Conservation (phyloP, 2,797 vertebrate species). For the Tinamus major region DNA sequence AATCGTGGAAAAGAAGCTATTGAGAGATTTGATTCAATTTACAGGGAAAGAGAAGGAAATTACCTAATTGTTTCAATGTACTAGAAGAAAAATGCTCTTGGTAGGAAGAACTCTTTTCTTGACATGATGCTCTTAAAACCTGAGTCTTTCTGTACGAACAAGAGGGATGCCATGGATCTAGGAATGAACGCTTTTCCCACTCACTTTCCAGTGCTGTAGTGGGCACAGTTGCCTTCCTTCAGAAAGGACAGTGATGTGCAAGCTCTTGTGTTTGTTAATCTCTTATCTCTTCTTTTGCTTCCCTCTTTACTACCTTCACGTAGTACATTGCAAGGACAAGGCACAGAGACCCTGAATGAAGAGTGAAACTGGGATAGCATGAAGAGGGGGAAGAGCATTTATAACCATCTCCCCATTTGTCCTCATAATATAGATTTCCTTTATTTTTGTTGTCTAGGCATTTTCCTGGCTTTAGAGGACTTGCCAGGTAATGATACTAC, state of each 20-base stretch:
- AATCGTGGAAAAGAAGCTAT: slow-evolving; percentile 27
- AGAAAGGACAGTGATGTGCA: background rate
- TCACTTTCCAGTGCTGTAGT: background rate
- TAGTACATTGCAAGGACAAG: background rate
- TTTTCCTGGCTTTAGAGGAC: background rate
- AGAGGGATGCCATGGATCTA: background rate
- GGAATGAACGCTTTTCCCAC: background rate
- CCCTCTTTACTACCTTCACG: background rate
- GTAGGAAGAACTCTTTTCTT: background rate
- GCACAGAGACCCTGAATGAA: accelerated
- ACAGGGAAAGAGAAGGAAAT: no score
- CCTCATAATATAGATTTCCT: background rate
- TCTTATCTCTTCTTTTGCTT: background rate
- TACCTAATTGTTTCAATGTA: slow-evolving; percentile 48
- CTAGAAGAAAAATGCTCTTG: background rate
- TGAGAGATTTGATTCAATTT: slow-evolving; percentile 20
- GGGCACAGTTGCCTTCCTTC: background rate
- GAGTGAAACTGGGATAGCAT: background rate
- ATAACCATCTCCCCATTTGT: background rate
- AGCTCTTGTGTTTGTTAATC: background rate
- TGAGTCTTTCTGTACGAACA: background rate
- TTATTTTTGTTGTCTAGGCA: background rate
- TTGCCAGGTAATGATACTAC: background rate
- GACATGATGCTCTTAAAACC: background rate
- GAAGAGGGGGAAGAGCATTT: no score